These are phyloP conservation scores for Phengaris arion DNA, from an alignment of 2,888 invertebrate species.

Conservation along the genomic window DNA sequence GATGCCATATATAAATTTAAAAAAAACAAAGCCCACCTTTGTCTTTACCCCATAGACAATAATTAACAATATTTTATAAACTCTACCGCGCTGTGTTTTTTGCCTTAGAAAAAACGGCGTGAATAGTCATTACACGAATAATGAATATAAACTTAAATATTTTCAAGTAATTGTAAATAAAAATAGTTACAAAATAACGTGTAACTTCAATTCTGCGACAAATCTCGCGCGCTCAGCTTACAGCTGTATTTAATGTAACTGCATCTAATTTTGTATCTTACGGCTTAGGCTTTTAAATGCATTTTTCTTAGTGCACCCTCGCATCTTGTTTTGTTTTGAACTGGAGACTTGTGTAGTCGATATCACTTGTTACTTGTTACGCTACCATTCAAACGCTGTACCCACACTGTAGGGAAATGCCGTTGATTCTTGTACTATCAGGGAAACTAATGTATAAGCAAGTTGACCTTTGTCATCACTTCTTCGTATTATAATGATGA, in stretches of 20 bases:
- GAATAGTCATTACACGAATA: neutral
- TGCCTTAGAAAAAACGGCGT: neutral
- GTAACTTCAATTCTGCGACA: neutral
- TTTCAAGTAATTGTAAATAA: constrained; percentile 7
- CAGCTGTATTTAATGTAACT: neutral
- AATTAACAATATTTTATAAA: no score
- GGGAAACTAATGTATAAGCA: no score
- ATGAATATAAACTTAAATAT: neutral
- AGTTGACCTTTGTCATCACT: no score
- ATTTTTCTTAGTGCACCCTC: neutral
- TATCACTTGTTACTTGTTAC: neutral
- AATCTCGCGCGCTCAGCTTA: neutral
- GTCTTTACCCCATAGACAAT: no score
- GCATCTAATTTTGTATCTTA: neutral
- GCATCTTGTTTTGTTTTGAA: neutral
- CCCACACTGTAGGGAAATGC: neutral
- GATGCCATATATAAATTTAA: no score
- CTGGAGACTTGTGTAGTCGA: neutral
- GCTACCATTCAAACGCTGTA: neutral
- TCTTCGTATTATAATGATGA: no score
- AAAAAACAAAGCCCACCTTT: no score
- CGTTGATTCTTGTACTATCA: no score
- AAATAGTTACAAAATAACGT: neutral
- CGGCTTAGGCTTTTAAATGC: neutral
- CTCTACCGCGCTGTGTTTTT: no score